phyloP scores from a whole-genome alignment of 2,113 vertebrate genomes.

The Hydrolagus affinis region DNA sequence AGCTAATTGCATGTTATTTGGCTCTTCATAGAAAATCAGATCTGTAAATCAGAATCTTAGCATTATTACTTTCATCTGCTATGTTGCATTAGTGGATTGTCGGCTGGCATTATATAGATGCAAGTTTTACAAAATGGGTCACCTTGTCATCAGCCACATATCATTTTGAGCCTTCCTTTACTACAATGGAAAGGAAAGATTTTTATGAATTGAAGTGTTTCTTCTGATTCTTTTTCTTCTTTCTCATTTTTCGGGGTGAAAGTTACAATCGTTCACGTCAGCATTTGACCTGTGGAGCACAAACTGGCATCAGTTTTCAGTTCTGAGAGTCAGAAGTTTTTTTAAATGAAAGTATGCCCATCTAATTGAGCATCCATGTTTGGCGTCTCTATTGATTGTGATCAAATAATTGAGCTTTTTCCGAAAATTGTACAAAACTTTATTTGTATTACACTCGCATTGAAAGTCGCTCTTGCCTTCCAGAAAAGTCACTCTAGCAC shows the following conservation, averaged over 20 bases:
- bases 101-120: neutral
- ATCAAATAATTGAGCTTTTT: neutral
- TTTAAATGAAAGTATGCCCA: neutral
- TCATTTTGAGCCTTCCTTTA: neutral
- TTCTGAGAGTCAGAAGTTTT: neutral
- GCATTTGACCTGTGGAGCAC: too few species aligned
- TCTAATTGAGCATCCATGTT: neutral
- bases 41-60: neutral
- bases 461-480: too few species aligned
- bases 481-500: too few species aligned
- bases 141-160: neutral
- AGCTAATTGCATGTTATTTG: neutral
- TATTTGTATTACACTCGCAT: neutral
- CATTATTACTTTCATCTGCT: neutral
- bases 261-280: too few species aligned
- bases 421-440: neutral
- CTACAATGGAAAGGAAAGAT: neutral
- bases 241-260: neutral
- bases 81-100: too few species aligned
- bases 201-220: neutral
- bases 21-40: neutral
- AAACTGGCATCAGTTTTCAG: too few species aligned
- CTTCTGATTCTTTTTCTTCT: neutral
- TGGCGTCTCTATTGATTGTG: neutral
- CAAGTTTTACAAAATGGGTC: neutral